Conservation (phyloP, 2,113 vertebrate species). For the Furnarius figulus region DNA sequence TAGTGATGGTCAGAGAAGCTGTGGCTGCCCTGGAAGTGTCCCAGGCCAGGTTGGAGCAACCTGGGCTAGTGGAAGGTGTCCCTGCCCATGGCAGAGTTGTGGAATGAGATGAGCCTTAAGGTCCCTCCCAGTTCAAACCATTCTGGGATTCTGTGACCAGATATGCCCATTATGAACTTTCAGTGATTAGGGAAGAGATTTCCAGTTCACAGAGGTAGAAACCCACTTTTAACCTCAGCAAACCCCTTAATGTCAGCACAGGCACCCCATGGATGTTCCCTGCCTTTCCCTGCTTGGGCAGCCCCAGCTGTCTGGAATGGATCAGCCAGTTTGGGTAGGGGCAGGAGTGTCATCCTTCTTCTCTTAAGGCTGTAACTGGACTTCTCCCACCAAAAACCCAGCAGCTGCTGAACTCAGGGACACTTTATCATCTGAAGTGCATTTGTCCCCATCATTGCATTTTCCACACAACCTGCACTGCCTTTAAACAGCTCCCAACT, state of each 20-base stretch:
- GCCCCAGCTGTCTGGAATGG: background rate
- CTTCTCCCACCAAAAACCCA: background rate
- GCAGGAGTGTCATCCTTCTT: background rate
- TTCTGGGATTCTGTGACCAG: background rate
- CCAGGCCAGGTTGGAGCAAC: background rate
- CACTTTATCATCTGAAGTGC: background rate
- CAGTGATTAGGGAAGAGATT: background rate
- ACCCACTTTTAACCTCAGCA: background rate
- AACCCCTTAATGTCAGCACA: background rate
- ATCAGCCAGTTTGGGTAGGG: background rate
- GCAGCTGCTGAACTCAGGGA: background rate
- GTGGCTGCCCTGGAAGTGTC: background rate
- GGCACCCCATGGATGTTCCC: background rate
- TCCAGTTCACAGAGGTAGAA: background rate
- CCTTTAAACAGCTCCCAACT: background rate
- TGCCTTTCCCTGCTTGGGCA: background rate
- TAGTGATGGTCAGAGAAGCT: background rate
- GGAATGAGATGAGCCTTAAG: background rate
- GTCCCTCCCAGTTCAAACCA: background rate
- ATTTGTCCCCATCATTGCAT: background rate
- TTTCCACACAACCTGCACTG: background rate
- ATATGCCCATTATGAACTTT: rapidly evolving
- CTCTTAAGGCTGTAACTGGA: background rate
- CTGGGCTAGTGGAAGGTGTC: background rate
- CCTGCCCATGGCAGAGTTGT: background rate